phyloP scores from a whole-genome alignment of 92 coral and sea anemone species.

The Zoanthus solanderi region DNA sequence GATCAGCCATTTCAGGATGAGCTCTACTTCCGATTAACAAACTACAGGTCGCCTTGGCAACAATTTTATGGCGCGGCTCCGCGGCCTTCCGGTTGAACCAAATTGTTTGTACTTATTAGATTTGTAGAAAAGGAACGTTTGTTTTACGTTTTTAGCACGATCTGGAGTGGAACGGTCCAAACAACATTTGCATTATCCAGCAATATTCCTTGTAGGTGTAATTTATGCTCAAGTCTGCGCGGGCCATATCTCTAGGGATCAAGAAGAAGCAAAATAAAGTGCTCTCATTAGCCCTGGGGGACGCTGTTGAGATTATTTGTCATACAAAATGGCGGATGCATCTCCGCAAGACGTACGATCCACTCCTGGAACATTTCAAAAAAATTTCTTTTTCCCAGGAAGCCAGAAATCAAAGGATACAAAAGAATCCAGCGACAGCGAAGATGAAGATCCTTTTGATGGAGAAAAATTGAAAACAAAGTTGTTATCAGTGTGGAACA shows the following conservation, averaged over 20 bases:
- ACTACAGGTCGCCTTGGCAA: slow-evolving; percentile 37
- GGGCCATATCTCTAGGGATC: not conserved
- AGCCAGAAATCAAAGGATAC: slow-evolving; percentile 66
- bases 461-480: slow-evolving; percentile 90
- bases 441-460: slow-evolving; percentile 88
- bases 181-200: too few relatives aligned
- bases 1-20: slow-evolving; percentile 36
- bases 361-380: slow-evolving; percentile 8
- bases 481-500: slow-evolving; percentile 91
- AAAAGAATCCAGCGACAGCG: slow-evolving; percentile 79
- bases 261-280: not conserved
- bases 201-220: too few relatives aligned
- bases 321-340: slow-evolving; percentile 37
- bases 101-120: too few relatives aligned
- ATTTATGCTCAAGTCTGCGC: too few relatives aligned
- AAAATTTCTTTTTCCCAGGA: slow-evolving; percentile 31
- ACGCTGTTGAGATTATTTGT: not conserved
- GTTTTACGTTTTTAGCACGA: too few relatives aligned
- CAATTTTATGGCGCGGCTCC: slow-evolving; percentile 22
- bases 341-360: slow-evolving; percentile 26
- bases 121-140: too few relatives aligned
- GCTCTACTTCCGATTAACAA: slow-evolving; percentile 38
- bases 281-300: not conserved
- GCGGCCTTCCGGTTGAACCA: slow-evolving; percentile 26
- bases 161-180: too few relatives aligned